Base-by-base conservation (phyloP, 2,797 vertebrate species). In the Ceryle rudis region DNA sequence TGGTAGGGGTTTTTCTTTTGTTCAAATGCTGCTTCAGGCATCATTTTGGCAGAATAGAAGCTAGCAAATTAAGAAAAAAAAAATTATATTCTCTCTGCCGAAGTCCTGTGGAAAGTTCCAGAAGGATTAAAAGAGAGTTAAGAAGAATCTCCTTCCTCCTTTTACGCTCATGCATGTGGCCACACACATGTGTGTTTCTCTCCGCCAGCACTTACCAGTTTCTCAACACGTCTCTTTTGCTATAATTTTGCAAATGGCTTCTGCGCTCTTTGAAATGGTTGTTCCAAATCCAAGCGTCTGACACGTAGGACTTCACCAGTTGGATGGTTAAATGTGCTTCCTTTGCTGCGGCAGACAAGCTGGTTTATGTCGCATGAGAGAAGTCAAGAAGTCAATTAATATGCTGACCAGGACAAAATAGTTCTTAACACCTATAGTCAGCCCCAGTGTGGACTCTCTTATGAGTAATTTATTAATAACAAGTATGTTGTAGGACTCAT, bases 311-410 rank as follows among this genome's bases (percentile, higher is more conserved):
- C 58, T 52, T 54, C 12, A 29, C 18, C 54, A 62, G 73, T 39
- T 62, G 60, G 14, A 13, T 62, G 60, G 23, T 54, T 89, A 92
- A 77, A 70, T 35, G n/a, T 6, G 14, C 9, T 91, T 93, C 20
- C 35, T 75, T 75, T 60, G 58, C 80, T 71, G 70, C 55, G 87
- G 70, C 67, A 78, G 39, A 51, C 42, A 54, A 64, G 26, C 57
- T 89, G 22, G 29, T 93, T 84, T 78, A 65, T 44, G 52, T 54
- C 69, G 28, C 39, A 13, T 9, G 39, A 62, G 51, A 84, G 60
- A 82, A 90, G 88, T 73, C 90, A 92, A 91, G 41, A 81, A 96
- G 88, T 79, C 73, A 93, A 70, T 84, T 93, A 90, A 93, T 73
- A 84, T 31, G 49, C 62, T 93, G 90, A 89, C 78, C 83, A 95